Conservation (phyloP, 2,113 vertebrate genomes). For the Maccullochella peelii region DNA sequence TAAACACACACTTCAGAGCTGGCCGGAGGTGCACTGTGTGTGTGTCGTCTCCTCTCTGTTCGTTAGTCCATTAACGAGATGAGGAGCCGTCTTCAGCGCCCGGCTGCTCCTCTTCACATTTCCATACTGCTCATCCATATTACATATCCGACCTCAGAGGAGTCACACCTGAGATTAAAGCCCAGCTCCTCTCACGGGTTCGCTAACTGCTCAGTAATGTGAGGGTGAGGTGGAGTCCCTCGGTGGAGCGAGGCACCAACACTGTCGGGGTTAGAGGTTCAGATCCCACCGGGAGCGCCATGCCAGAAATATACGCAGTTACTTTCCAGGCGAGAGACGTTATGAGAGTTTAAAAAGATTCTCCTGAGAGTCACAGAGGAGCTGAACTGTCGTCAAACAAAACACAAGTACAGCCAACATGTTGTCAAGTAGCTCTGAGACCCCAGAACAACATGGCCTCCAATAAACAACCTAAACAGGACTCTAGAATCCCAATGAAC, state of each 20-base stretch:
- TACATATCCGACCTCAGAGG: neutral
- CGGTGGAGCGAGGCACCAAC: neutral
- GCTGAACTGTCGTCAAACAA: no score
- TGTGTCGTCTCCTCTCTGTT: neutral
- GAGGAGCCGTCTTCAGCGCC: neutral
- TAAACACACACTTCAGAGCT: no score
- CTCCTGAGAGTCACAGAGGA: neutral
- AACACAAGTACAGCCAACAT: no score
- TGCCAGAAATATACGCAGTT: neutral
- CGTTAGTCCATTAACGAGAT: neutral
- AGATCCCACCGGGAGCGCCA: neutral
- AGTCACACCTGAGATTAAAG: slow-evolving; percentile 23
- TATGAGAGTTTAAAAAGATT: neutral
- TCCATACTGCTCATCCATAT: neutral
- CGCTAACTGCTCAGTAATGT: neutral
- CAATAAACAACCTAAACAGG: no score
- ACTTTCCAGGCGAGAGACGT: neutral
- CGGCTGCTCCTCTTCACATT: slow-evolving; percentile 7
- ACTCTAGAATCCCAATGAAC: no score
- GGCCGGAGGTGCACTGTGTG: no score
- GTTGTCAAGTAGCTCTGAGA: no score
- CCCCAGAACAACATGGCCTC: no score
- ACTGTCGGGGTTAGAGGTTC: neutral
- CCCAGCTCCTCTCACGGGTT: neutral
- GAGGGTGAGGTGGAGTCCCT: neutral